A percentile compares a stretch with the other conserved stretches of the same genome.
These are phyloP conservation scores for Ramazzottius varieornatus DNA, from an alignment of 2,888 invertebrate species.

Conservation along the genomic window DNA sequence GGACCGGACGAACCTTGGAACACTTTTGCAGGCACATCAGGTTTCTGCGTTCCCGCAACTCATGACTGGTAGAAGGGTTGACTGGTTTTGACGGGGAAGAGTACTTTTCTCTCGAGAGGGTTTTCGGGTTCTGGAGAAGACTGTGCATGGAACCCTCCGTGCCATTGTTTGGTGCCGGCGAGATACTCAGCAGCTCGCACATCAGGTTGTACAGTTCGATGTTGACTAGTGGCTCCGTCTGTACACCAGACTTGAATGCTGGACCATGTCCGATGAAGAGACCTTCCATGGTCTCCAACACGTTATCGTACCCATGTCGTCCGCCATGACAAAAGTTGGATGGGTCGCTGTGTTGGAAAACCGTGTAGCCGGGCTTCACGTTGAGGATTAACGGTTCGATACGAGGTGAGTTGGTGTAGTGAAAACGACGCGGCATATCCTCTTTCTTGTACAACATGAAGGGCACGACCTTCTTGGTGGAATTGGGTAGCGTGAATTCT, in stretches of 20 bases:
- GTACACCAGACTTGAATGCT: slow-evolving; percentile 16
- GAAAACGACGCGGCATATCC: slow-evolving; percentile 15
- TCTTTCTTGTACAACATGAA: slow-evolving; percentile 11
- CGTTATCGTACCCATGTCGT: slow-evolving; percentile 18
- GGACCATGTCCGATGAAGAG: slow-evolving; percentile 25
- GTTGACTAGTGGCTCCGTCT: slow-evolving; percentile 22
- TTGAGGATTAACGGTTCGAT: slow-evolving; percentile 5
- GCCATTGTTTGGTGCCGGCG: slow-evolving; percentile 24
- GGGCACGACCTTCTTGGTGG: background rate
- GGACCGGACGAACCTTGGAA: background rate
- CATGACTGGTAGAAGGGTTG: too few relatives aligned
- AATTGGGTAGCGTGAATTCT: background rate
- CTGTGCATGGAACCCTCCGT: slow-evolving; percentile 19
- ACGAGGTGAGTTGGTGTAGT: slow-evolving; percentile 13
- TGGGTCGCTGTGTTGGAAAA: slow-evolving; percentile 7
- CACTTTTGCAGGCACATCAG: background rate
- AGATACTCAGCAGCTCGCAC: slow-evolving; percentile 18
- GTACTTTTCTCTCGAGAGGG: too few relatives aligned
- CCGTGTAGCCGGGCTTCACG: background rate
- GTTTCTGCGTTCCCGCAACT: too few relatives aligned
- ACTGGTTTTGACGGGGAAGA: too few relatives aligned
- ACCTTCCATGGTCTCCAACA: slow-evolving; percentile 15
- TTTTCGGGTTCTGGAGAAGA: background rate
- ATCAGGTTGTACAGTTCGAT: slow-evolving; percentile 26
- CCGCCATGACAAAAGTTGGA: slow-evolving; percentile 3